A percentile compares a stretch with the other conserved stretches of the same genome.
Evolutionary conservation across 1,140 invertebrate species (phyloP).

Genomic region (Heliconius himera): DNA sequence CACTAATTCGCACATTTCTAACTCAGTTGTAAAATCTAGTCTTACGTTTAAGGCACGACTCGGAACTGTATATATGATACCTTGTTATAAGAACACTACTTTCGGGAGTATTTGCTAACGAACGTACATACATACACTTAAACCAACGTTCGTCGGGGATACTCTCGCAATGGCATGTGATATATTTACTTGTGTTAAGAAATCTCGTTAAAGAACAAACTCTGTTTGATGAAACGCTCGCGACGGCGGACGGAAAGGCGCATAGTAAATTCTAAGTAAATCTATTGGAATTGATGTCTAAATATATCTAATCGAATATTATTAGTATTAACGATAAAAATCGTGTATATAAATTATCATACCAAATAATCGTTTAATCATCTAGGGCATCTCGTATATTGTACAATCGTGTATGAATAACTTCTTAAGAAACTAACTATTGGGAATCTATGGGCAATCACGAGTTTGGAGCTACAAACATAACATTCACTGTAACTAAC

Average conservation of each 20-base stretch:
- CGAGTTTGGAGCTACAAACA: slow-evolving; percentile 49
- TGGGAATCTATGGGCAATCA: background rate
- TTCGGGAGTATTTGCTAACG: slow-evolving; percentile 60
- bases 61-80: slow-evolving; percentile 64
- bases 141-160: slow-evolving; percentile 59
- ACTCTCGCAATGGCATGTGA: slow-evolving; percentile 68
- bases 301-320: slow-evolving; percentile 55
- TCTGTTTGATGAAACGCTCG: slow-evolving; percentile 45
- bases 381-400: slow-evolving; percentile 3
- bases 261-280: slow-evolving; percentile 59
- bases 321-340: slow-evolving; percentile 51
- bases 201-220: slow-evolving; percentile 65
- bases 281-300: slow-evolving; percentile 70
- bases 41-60: slow-evolving; percentile 76
- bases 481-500: slow-evolving; percentile 58
- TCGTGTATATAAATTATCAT: slow-evolving; percentile 46
- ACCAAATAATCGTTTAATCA: slow-evolving; percentile 26
- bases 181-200: slow-evolving; percentile 67
- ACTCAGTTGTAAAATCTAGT: slow-evolving; percentile 79
- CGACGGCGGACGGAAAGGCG: slow-evolving; percentile 56
- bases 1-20: slow-evolving; percentile 65
- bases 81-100: slow-evolving; percentile 63
- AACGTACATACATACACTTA: slow-evolving; percentile 36
- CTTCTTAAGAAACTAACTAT: background rate
- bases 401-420: background rate